A percentile compares a stretch with the other conserved stretches of the same genome.
These are phyloP conservation scores for Phenacoccus solenopsis DNA, from an alignment of 1,140 invertebrate species.

Conservation along the genomic window DNA sequence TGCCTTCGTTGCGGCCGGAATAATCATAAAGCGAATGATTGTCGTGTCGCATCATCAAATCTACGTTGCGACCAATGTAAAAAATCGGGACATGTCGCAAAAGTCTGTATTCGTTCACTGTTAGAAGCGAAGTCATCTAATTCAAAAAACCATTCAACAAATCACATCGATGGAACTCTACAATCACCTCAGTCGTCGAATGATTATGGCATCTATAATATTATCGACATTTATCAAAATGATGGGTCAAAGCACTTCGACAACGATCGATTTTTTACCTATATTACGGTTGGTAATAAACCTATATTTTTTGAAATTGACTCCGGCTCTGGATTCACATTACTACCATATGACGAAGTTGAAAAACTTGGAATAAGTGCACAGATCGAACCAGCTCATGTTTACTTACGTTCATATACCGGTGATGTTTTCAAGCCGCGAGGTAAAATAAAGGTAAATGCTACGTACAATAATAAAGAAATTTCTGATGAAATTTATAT, in stretches of 20 bases:
- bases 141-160: not conserved
- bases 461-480: constrained; percentile 10
- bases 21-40: constrained; percentile 9
- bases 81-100: constrained; percentile 9
- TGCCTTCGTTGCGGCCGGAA: constrained; percentile 14
- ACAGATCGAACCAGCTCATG: constrained; percentile 7
- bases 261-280: not conserved
- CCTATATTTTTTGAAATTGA: constrained; percentile 18
- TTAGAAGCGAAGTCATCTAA: not conserved
- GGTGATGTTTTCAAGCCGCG: constrained; percentile 22
- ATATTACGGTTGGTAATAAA: not conserved
- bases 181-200: too few relatives aligned
- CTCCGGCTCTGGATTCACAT: constrained; percentile 10
- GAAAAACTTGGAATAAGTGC: not conserved
- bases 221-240: not conserved
- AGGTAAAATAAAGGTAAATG: constrained; percentile 1
- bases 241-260: not conserved
- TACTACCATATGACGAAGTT: not conserved
- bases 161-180: not conserved
- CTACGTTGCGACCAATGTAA: constrained; percentile 11
- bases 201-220: not conserved
- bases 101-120: constrained; percentile 1
- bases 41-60: not conserved
- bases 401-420: constrained; percentile 25
- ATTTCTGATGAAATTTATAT: not conserved